phyloP scores from a whole-genome alignment of 1,140 invertebrate species.

The Pinna nobilis region DNA sequence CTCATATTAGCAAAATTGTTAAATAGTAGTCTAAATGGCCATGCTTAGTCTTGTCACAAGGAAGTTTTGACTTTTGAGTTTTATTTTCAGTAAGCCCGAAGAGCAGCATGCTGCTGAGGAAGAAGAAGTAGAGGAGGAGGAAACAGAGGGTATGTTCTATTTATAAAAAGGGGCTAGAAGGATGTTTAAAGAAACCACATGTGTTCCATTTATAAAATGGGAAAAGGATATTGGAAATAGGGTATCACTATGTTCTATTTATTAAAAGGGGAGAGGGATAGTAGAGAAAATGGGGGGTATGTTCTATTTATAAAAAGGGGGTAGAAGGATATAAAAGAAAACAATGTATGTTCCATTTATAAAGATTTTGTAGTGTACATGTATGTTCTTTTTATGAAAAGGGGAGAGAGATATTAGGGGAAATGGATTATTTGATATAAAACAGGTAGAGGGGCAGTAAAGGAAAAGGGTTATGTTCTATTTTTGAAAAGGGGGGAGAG shows the following conservation, averaged over 20 bases:
- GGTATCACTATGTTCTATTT: neutral
- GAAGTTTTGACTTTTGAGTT: too few species aligned
- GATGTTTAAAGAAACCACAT: neutral
- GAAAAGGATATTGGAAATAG: neutral
- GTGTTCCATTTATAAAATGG: neutral
- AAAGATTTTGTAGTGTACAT: neutral
- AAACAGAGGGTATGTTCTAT: conserved; percentile 8
- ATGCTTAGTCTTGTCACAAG: too few species aligned
- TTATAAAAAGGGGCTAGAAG: neutral
- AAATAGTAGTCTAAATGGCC: too few species aligned
- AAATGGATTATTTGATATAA: neutral
- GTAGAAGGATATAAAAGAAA: neutral
- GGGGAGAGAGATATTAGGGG: neutral
- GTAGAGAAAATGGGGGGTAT: conserved; percentile 23
- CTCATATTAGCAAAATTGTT: too few species aligned
- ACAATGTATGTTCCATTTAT: neutral
- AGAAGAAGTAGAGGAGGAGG: conserved; percentile 39
- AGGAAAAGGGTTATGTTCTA: neutral
- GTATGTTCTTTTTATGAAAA: neutral
- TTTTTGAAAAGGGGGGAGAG: neutral
- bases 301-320: neutral
- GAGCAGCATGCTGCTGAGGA: conserved; percentile 25
- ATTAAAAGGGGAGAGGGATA: too few species aligned
- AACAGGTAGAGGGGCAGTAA: neutral
- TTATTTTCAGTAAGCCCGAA: conserved; percentile 12